phyloP scores from a whole-genome alignment of 2,888 invertebrate species.

The Chelonus formosanus region DNA sequence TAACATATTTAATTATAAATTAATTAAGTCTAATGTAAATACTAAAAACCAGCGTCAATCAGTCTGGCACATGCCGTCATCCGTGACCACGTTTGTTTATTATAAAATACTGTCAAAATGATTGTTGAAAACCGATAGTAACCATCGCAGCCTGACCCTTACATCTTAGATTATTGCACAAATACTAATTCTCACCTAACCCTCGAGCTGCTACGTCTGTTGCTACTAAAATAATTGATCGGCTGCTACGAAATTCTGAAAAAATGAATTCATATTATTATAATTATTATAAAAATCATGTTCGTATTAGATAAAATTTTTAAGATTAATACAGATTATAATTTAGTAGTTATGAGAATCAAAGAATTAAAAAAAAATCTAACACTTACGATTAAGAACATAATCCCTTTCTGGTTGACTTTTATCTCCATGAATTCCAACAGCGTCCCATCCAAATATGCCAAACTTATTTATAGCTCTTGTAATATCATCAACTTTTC shows the following conservation, averaged over 20 bases:
- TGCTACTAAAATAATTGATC: constrained; percentile 71
- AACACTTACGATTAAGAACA: constrained; percentile 67
- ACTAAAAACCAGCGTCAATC: constrained; percentile 57
- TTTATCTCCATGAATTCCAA: constrained; percentile 74
- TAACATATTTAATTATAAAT: too few relatives aligned
- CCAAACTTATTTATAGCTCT: constrained; percentile 68
- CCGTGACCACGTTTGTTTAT: constrained; percentile 61
- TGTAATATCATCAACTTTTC: constrained; percentile 74
- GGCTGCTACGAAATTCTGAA: constrained; percentile 63
- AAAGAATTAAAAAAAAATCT: constrained; percentile 22
- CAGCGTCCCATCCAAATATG: constrained; percentile 65
- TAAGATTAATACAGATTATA: not conserved
- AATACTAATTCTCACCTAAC: constrained; percentile 66
- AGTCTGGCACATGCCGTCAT: constrained; percentile 65
- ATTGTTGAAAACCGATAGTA: constrained; percentile 48
- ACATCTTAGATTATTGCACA: constrained; percentile 54
- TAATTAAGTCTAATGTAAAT: constrained; percentile 24
- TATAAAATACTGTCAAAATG: constrained; percentile 50
- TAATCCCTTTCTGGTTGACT: constrained; percentile 73
- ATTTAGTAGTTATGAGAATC: constrained; percentile 15
- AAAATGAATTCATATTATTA: not conserved
- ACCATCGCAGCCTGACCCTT: constrained; percentile 66
- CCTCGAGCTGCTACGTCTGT: constrained; percentile 75
- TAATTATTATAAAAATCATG: too few relatives aligned
- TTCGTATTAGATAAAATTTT: too few relatives aligned